Conservation (phyloP, 2,888 invertebrate genomes). For the Drosophila subsilvestris region DNA sequence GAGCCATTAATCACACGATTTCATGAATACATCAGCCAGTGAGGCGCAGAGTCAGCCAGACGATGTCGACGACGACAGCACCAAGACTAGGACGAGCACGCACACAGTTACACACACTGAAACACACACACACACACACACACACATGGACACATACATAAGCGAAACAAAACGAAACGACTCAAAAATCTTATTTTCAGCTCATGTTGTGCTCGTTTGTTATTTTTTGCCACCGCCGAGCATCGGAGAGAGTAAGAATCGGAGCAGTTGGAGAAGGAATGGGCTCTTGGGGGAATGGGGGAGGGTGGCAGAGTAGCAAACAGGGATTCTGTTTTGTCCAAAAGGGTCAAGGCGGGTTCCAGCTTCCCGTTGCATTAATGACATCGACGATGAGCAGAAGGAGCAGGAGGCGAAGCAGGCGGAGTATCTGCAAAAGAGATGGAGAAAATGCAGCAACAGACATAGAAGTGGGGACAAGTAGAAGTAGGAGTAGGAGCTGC, state of each 20-base stretch:
- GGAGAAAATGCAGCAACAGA: neutral
- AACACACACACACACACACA: neutral
- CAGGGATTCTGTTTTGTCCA: conserved; percentile 45
- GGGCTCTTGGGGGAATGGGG: conserved; percentile 7
- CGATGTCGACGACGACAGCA: conserved; percentile 52
- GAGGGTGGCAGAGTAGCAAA: too few species aligned
- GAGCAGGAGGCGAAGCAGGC: conserved; percentile 3
- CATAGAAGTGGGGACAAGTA: conserved; percentile 2
- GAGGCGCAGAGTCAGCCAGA: conserved; percentile 66
- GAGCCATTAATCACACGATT: conserved; percentile 84
- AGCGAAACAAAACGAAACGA: conserved; percentile 79
- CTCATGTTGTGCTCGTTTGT: conserved; percentile 78
- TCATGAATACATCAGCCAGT: conserved; percentile 83
- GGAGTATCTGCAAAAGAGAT: neutral
- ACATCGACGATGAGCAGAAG: conserved; percentile 45
- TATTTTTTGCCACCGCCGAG: conserved; percentile 59
- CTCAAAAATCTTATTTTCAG: conserved; percentile 80
- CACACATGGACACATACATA: conserved; percentile 51
- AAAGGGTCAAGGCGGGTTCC: conserved; percentile 44
- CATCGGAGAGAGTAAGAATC: conserved; percentile 36
- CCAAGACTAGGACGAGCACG: conserved; percentile 34
- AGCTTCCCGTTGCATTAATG: conserved; percentile 73
- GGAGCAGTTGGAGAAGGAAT: neutral
- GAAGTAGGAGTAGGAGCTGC: conserved; percentile 12
- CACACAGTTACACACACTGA: neutral